Evolutionary conservation across 2,888 invertebrate genomes (phyloP), one percentile per base, ranked within the genome.

Genomic region (Horisme vitalbata): DNA sequence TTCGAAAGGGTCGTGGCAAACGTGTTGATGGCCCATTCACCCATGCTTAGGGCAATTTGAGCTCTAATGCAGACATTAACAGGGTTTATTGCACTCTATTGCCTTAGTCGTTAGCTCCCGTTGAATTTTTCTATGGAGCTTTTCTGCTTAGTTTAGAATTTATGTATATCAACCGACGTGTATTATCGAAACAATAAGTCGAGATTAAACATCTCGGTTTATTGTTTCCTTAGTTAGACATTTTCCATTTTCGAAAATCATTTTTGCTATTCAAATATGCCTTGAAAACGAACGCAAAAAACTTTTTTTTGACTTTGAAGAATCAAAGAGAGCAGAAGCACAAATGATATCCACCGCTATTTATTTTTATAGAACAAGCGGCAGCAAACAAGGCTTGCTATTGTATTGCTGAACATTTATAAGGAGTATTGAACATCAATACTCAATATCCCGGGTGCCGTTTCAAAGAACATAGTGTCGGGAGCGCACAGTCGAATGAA

Each of bases 11-110:
- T 30, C 36, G 31, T 31, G 10, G 49, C 37, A 24, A 51, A 57
- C 50, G 46, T 48, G 52, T 49, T 53, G 38, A 49, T 38, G 47
- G 33, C 35, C 26, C 27, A 33, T 48, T 48, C 48, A 39, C 35
- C 31, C 37, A 26, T 26, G 24, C 38, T 34, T 24, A 34, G 2
- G 12, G 12, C 31, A 12, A 14, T 30, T 26, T 21, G 15, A 28
- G 15, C 39, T 20, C 14, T 24, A 33, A 37, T 36, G 18, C 7
- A 41, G 27, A 41, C 32, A 33, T 32, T 34, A 48, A 37, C 12
- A 15, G 30, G 9, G 31, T 32, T 46, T 31, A 36, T 41, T 11
- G 11, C 13, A 14, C 18, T 36, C 23, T 43, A 18, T 30, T 10
- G 20, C 24, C 6, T 14, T 34, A 31, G 3, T 31, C 14, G 31